Evolutionary conservation across 1,140 invertebrate species (phyloP).

Genomic region (Formica selysi): DNA sequence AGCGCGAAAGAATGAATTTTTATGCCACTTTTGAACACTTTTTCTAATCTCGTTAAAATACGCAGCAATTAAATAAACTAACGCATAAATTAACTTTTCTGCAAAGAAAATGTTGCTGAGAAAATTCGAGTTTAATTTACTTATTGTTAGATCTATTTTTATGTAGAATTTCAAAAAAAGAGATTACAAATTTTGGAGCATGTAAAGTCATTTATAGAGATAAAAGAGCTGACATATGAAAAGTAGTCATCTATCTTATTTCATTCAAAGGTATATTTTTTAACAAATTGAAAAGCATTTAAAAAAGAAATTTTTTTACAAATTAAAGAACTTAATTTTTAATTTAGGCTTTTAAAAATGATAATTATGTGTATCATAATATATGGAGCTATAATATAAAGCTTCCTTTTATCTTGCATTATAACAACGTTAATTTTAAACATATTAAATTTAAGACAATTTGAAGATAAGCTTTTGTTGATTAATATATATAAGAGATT

Average conservation of each 20-base stretch:
- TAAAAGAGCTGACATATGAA: not conserved
- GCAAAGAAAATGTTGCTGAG: slow-evolving; percentile 26
- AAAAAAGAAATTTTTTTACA: not conserved
- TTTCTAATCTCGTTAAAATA: slow-evolving; percentile 50
- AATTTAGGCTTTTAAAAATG: not conserved
- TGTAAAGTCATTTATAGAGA: not conserved
- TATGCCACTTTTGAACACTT: slow-evolving; percentile 20
- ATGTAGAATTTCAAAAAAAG: not conserved
- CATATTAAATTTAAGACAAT: too few relatives aligned
- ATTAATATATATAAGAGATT: too few relatives aligned
- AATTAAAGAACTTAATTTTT: not conserved
- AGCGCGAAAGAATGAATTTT: slow-evolving; percentile 22
- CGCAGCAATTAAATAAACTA: slow-evolving; percentile 34
- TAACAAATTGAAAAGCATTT: not conserved
- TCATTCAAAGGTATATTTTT: not conserved
- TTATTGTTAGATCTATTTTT: not conserved
- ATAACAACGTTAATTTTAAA: too few relatives aligned
- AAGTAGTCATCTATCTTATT: not conserved
- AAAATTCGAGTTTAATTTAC: slow-evolving; percentile 33
- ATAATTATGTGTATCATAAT: not conserved
- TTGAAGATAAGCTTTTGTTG: too few relatives aligned
- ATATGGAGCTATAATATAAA: too few relatives aligned
- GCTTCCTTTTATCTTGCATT: too few relatives aligned
- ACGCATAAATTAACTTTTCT: slow-evolving; percentile 43
- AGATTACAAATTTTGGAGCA: slow-evolving; percentile 30